Base-by-base conservation (phyloP, 2,797 vertebrate species). In the Adrianichthys oophorus region DNA sequence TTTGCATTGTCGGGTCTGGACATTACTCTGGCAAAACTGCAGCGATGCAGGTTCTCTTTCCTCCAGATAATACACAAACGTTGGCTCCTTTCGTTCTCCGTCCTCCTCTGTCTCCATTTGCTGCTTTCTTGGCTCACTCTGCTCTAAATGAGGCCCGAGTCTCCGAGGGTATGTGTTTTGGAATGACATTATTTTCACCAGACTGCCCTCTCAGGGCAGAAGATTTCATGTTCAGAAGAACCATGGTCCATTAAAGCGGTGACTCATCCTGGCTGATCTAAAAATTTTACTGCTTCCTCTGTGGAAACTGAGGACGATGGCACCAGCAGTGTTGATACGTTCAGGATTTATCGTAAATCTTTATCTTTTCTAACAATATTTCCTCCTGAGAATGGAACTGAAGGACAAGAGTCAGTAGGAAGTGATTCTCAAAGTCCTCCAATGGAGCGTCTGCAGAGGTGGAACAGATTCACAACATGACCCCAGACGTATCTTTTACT, bases 11-110 rank as follows among this genome's bases (percentile, higher is more conserved):
- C 80, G 46, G 66, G 63, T 71, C 78, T 75, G 76, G 67, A 80
- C 85, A 70, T 88, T 85, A 85, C 83, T 87, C 79, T 87, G 85
- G 88, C 86, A 87, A 56, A 63, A 59, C 74, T 48, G 55, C 77
- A 67, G 58, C 76, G 81, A 89, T 85, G 83, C 86, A 80, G 80
- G 75, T 59, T 48, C 65, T 4, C 3, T 50, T 65, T 24, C 48
- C 62, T 87, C 86, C 86, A 88, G 77, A 83, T 78, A 75, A 82
- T 89, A 87, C 74, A 88, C 74, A 78, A 53, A 43, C 55, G 52
- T 60, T 72, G 74, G 68, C 65, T 19, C 4, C 12, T 0, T 4
- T 62, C 24, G 48, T 40, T 15, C 47, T 51, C 40, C 56, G 56
- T 62, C 66, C 68, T 65, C 64, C 21, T 48, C 52, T n/a, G 24